Evolutionary conservation across 2,113 vertebrate species (phyloP).

Genomic region (Crotalus helleri): DNA sequence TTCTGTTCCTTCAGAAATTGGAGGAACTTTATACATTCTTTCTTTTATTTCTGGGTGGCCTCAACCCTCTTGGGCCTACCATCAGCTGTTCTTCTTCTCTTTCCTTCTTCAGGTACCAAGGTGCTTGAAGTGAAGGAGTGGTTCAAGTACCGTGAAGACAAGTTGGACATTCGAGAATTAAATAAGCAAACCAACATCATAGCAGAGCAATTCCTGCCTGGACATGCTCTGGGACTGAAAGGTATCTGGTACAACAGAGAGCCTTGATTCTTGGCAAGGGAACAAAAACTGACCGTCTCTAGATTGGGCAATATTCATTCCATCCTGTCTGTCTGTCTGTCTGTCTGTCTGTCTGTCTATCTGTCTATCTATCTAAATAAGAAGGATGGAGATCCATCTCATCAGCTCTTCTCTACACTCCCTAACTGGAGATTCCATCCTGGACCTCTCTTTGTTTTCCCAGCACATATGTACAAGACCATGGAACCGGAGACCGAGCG

Average conservation of each 20-base stretch:
- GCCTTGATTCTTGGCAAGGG: neutral
- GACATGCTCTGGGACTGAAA: slow-evolving; percentile 68
- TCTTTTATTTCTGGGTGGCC: neutral
- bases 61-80: neutral
- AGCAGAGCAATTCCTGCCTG: slow-evolving; percentile 74
- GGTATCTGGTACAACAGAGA: slow-evolving; percentile 57
- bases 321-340: too few species aligned
- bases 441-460: neutral
- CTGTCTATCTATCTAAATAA: too few species aligned
- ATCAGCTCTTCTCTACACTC: neutral
- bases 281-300: neutral
- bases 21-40: too few species aligned
- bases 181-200: slow-evolving; percentile 63
- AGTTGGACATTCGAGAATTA: slow-evolving; percentile 72
- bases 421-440: too few species aligned
- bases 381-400: neutral
- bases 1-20: too few species aligned
- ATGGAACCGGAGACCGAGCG: slow-evolving; percentile 67
- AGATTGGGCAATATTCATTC: neutral
- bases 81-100: neutral
- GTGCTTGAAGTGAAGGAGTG: slow-evolving; percentile 73
- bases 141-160: slow-evolving; percentile 80
- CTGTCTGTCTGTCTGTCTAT: too few species aligned
- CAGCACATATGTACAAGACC: slow-evolving; percentile 75
- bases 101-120: slow-evolving; percentile 64